Conservation (phyloP, 2,797 vertebrate species). For the Schizopygopsis pylzovi region DNA sequence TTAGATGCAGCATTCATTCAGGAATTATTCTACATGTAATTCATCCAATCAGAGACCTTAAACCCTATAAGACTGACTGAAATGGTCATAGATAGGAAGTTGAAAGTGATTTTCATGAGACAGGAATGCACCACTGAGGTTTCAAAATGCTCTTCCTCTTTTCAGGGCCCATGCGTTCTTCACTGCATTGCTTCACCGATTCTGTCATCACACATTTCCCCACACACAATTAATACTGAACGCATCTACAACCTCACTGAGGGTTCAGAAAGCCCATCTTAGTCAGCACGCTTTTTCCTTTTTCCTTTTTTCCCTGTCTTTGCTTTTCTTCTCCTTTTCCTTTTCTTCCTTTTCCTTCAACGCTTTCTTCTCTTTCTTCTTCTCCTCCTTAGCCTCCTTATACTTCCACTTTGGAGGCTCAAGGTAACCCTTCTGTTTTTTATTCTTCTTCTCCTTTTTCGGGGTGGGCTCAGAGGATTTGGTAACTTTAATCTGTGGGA, state of each 20-base stretch:
- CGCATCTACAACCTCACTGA: background rate
- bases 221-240: background rate
- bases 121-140: background rate
- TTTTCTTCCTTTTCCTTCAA: constrained; percentile 57
- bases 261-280: background rate
- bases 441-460: constrained; percentile 64
- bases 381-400: constrained; percentile 78
- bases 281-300: background rate
- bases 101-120: background rate
- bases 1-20: background rate
- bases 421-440: constrained; percentile 66
- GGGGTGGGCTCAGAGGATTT: constrained; percentile 60
- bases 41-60: background rate
- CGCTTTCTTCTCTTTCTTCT: constrained; percentile 74
- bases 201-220: background rate
- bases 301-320: constrained; percentile 53
- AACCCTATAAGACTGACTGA: background rate
- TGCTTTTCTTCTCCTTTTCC: constrained; percentile 61
- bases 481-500: constrained; percentile 82
- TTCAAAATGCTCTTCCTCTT: constrained; percentile 9
- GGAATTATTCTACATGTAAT: background rate
- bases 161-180: background rate
- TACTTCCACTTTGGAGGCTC: constrained; percentile 84
- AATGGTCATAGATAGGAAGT: background rate
- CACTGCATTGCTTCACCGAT: constrained; percentile 6